A percentile compares a stretch with the other conserved stretches of the same genome.
These are phyloP conservation scores for Parauchenoglanis ngamensis DNA, from an alignment of 2,797 vertebrate genomes.

Conservation along the genomic window DNA sequence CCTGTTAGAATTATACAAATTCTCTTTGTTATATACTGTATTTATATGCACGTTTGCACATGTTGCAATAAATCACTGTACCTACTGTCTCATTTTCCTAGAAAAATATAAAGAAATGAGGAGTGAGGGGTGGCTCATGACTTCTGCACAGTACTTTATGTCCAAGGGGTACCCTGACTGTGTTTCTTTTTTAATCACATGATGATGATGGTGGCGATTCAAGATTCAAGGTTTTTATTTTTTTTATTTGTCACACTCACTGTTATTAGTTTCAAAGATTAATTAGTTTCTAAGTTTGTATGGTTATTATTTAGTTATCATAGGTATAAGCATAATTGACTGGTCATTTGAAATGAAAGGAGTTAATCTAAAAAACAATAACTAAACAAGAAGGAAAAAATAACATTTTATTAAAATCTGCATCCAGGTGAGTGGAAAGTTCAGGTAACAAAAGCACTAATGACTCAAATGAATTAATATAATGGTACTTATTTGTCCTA, in stretches of 20 bases:
- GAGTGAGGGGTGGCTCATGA: too few species aligned
- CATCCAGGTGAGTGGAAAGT: not conserved
- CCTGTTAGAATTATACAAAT: too few species aligned
- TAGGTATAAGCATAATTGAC: not conserved
- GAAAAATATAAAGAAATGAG: too few species aligned
- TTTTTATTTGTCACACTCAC: too few species aligned
- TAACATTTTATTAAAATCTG: not conserved
- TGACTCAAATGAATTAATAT: not conserved
- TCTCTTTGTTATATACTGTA: too few species aligned
- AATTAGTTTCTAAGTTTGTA: too few species aligned
- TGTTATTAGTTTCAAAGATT: not conserved
- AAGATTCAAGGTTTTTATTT: too few species aligned
- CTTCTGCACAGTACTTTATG: not conserved
- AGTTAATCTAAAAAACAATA: not conserved
- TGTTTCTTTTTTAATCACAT: not conserved
- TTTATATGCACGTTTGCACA: too few species aligned
- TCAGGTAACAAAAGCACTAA: not conserved
- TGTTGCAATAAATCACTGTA: too few species aligned
- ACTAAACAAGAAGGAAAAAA: not conserved
- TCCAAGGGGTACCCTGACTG: not conserved
- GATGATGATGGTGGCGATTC: not conserved
- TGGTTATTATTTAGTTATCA: not conserved
- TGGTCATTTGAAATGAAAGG: not conserved
- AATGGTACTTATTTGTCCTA: not conserved
- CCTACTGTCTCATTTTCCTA: too few species aligned